Evolutionary conservation across 2,797 vertebrate genomes (phyloP), one percentile per base, ranked within the genome.

Genomic region (Sebastes ruberrimus): DNA sequence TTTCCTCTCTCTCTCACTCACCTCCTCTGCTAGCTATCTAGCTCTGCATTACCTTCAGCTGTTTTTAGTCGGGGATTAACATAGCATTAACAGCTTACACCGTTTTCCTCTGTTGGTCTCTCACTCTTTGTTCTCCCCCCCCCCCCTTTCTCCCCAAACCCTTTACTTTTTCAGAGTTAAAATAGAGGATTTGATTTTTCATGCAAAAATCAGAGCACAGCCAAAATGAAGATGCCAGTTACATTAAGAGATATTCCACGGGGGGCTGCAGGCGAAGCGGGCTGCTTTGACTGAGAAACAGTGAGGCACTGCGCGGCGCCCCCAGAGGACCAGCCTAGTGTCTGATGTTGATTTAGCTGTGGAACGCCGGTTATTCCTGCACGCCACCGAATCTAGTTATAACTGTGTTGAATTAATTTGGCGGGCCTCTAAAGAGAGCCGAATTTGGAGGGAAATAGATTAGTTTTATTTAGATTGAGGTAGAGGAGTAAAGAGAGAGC

Each of bases 331-430:
- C 81, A 80, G 85, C 81, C 77, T 11, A 74, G 86, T 84, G 91
- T 92, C 93, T 95, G 91, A 94, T 95, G 94, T 95, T 95, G 95
- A 95, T 96, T 95, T 95, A 95, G 92, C 93, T 89, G 92, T 87
- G 88, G 90, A 90, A 79, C 60, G 82, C 83, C n/a, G 90, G 89
- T 91, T 95, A 91, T 94, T 95, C 93, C 94, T 86, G 87, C 88
- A 89, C 52, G 81, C 90, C 82, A 81, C 86, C 68, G 82, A 94
- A 95, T 95, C 92, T 86, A 91, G 92, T 93, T 94, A 92, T 81
- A 95, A 92, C 92, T 88, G 82, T 89, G 92, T 91, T 91, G 94
- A 95, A 95, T 95, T 95, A 88, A 94, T 95, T 93, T 88, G 88
- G 84, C 89, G 86, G 79, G 78, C 81, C 85, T 94, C 89, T 82